These are phyloP conservation scores for Nibea coibor DNA, from an alignment of 2,113 vertebrate species.

Conservation along the genomic window DNA sequence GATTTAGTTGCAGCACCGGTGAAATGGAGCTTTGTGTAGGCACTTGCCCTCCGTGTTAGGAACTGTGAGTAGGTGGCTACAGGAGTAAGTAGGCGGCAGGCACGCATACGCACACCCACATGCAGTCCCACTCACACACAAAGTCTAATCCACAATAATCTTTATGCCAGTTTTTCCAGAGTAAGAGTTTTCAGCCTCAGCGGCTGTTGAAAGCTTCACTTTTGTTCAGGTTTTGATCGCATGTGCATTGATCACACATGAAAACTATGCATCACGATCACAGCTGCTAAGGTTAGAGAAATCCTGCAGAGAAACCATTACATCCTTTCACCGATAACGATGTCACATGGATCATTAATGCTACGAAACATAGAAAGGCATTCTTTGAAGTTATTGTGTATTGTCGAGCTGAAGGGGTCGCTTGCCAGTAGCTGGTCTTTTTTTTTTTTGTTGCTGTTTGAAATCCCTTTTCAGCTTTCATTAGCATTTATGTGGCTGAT, in stretches of 20 bases:
- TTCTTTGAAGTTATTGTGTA: slow-evolving; percentile 14
- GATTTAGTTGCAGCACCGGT: slow-evolving; percentile 37
- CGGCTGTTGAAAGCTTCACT: background rate
- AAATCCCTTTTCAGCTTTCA: slow-evolving; percentile 7
- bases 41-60: slow-evolving; percentile 36
- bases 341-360: slow-evolving; percentile 29
- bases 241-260: background rate
- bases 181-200: background rate
- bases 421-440: slow-evolving; percentile 16
- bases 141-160: background rate
- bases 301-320: slow-evolving; percentile 8
- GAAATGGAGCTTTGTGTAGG: slow-evolving; percentile 52
- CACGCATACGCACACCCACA: slow-evolving; percentile 13
- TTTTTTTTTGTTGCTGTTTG: background rate
- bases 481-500: slow-evolving; percentile 34
- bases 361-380: background rate
- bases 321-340: background rate
- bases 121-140: slow-evolving; percentile 4
- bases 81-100: slow-evolving; percentile 55
- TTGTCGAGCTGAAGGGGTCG: background rate
- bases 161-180: slow-evolving; percentile 2
- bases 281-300: background rate
- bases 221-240: slow-evolving; percentile 2
- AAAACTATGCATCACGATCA: slow-evolving; percentile 12
- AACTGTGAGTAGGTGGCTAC: slow-evolving; percentile 49